These are phyloP conservation scores for Drosophila barbarae DNA, from an alignment of 2,888 invertebrate species.

Conservation along the genomic window DNA sequence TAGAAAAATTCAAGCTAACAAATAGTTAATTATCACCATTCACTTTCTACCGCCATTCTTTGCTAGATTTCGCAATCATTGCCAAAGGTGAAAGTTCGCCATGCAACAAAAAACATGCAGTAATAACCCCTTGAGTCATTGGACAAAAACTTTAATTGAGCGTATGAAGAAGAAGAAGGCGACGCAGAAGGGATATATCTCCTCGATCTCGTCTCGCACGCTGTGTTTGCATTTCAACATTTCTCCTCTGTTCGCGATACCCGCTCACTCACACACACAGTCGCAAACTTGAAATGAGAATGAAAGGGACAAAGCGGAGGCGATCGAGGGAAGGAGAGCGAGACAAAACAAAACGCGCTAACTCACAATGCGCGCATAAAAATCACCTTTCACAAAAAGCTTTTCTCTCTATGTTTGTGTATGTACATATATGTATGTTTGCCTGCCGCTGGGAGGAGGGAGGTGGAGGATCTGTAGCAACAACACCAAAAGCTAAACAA, in stretches of 20 bases:
- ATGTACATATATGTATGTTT: conserved; percentile 30
- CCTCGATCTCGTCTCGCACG: conserved; percentile 12
- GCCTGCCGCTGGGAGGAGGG: conserved; percentile 8
- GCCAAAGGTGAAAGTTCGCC: conserved; percentile 25
- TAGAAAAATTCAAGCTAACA: conserved; percentile 18
- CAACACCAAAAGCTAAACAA: conserved; percentile 55
- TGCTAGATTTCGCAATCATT: conserved; percentile 34
- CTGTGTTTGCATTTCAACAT: conserved; percentile 30
- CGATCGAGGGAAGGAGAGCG: conserved; percentile 25
- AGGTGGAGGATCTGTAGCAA: conserved; percentile 29
- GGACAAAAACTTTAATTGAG: conserved; percentile 18
- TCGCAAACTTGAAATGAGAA: conserved; percentile 46
- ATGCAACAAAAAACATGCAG: conserved; percentile 1
- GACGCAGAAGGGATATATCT: conserved; percentile 19
- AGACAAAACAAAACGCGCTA: conserved; percentile 50
- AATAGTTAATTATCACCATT: conserved; percentile 22
- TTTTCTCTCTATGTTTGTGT: conserved; percentile 62
- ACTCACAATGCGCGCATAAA: conserved; percentile 54
- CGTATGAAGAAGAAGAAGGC: conserved; percentile 2
- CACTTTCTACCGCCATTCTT: conserved; percentile 29
- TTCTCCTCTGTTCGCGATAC: conserved; percentile 36
- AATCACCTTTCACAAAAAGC: conserved; percentile 72
- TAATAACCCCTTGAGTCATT: conserved; percentile 18
- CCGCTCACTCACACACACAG: conserved; percentile 13
- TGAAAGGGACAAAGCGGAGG: conserved; percentile 31